Percentiles rank a stretch among this genome's conserved stretches.
Conservation (phyloP, 2,113 vertebrate genomes). For the Channa argus region DNA sequence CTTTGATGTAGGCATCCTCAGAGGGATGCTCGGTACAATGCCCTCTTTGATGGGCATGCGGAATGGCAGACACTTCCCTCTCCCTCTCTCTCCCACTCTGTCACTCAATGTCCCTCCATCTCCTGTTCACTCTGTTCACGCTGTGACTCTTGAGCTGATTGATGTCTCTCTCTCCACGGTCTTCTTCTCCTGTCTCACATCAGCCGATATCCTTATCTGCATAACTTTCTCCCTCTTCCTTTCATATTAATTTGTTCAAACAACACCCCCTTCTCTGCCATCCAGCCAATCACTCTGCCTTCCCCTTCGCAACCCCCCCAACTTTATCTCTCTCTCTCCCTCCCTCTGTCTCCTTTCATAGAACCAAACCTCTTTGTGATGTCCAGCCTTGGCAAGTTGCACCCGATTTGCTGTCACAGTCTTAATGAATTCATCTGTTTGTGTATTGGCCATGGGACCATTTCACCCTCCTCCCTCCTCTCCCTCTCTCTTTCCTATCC, state of each 20-base stretch:
- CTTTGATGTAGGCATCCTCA: slow-evolving; percentile 89
- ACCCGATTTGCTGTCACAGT: slow-evolving; percentile 84
- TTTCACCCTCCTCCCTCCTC: slow-evolving; percentile 75
- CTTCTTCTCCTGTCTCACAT: slow-evolving; percentile 52
- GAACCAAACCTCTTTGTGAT: slow-evolving; percentile 82
- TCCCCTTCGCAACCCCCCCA: slow-evolving; percentile 61
- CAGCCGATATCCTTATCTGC: slow-evolving; percentile 68
- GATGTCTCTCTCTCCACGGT: slow-evolving; percentile 37
- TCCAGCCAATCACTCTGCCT: slow-evolving; percentile 78
- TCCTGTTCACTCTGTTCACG: slow-evolving; percentile 25
- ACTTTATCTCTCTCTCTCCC: slow-evolving; percentile 66
- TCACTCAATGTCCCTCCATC: slow-evolving; percentile 45
- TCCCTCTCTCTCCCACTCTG: slow-evolving; percentile 49
- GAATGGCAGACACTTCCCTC: slow-evolving; percentile 80
- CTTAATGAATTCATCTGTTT: slow-evolving; percentile 93
- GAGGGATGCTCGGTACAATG: slow-evolving; percentile 86
- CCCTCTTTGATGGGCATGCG: slow-evolving; percentile 83
- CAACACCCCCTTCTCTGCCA: slow-evolving; percentile 77
- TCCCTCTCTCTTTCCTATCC: slow-evolving; percentile 51
- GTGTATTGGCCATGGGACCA: slow-evolving; percentile 87
- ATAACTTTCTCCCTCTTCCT: slow-evolving; percentile 71
- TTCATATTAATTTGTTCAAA: slow-evolving; percentile 82
- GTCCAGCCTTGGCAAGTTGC: slow-evolving; percentile 85
- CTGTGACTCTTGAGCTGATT: slow-evolving; percentile 23
- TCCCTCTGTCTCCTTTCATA: slow-evolving; percentile 80